Evolutionary conservation across 2,888 invertebrate genomes (phyloP), one percentile per base, ranked within the genome.

Genomic region (Nymphalis polychloros): DNA sequence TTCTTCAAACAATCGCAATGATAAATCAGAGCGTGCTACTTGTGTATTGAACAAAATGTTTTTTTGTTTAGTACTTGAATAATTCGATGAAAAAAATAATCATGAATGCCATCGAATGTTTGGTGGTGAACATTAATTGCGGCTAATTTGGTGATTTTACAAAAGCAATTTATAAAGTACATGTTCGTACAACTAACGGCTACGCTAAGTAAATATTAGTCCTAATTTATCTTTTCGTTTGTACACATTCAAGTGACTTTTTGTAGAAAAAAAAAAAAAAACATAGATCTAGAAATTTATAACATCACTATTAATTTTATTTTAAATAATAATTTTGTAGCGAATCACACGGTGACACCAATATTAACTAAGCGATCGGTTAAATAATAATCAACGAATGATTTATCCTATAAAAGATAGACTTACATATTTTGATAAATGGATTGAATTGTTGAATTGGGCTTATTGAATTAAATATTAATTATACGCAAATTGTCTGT

Each of bases 381-480:
- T 64, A 69, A 67, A 71, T 70, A 70, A 67, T 72, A 76, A 77
- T 79, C 83, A 84, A 82, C 84, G 82, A 85, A 83, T 70, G 75
- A 74, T 69, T 41, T 78, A 82, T 81, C 80, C 78, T 78, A 79
- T 75, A 76, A 75, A 72, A 77, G 74, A 84, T 77, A 77, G 77
- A 77, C 78, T 79, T 80, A 81, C 78, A 83, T 86, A 87, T 87
- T 87, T 88, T 88, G 81, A 80, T 86, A 86, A 84, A 80, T 77
- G 75, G 80, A 79, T 84, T 81, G 79, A 81, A 82, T 76, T 80
- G 77, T 84, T 84, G 79, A 80, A 77, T 84, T 83, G 83, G 83
- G 84, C 87, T 87, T 86, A 85, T 78, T 81, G 79, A 82, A 82
- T 81, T 65, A 73, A 80, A 81, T 84, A 81, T 83, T 81, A 81